Evolutionary conservation across 1,140 invertebrate genomes (phyloP).

Genomic region (Littorina saxatilis): DNA sequence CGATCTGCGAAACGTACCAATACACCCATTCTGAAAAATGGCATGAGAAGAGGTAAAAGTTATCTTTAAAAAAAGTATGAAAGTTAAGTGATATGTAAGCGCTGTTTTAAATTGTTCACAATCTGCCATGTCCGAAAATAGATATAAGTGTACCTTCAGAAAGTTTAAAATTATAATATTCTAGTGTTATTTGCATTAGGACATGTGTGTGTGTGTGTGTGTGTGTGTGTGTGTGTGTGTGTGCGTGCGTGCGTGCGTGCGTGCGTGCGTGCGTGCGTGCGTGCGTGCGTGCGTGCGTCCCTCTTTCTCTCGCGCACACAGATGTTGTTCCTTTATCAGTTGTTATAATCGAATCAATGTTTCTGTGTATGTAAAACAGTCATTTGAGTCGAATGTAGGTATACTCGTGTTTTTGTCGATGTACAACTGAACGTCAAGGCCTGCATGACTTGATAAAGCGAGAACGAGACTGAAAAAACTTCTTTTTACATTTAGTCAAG

Average conservation of each 20-base stretch:
- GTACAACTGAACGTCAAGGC: too few relatives aligned
- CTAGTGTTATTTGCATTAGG: background rate
- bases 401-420: too few relatives aligned
- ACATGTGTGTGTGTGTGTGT: background rate
- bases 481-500: too few relatives aligned
- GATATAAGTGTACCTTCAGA: too few relatives aligned
- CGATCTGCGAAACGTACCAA: background rate
- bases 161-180: background rate
- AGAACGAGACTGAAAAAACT: background rate
- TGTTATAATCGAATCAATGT: background rate
- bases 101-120: too few relatives aligned
- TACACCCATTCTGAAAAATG: too few relatives aligned
- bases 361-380: background rate
- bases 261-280: background rate
- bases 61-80: background rate
- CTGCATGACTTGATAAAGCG: background rate
- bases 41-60: background rate
- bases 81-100: too few relatives aligned
- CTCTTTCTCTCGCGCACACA: too few relatives aligned
- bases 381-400: too few relatives aligned
- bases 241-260: background rate
- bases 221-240: background rate
- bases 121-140: too few relatives aligned
- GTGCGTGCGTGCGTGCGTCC: background rate
- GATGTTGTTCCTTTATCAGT: too few relatives aligned